Evolutionary conservation across 2,888 invertebrate species (phyloP).

Genomic region (Lamproptera curius): DNA sequence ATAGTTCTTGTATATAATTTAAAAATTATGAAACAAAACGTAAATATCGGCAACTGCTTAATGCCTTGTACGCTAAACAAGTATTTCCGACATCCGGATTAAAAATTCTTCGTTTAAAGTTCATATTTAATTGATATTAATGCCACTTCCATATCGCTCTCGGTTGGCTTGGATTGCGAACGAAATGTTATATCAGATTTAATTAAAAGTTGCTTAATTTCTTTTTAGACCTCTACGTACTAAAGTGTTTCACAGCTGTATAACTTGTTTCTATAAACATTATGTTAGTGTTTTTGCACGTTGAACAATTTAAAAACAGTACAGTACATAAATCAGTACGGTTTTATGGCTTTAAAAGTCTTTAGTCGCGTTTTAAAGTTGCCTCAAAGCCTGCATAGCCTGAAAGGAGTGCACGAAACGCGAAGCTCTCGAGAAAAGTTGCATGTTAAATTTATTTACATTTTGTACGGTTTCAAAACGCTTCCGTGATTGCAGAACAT

Average conservation of each 20-base stretch:
- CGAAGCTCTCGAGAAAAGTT: no score
- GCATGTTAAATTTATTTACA: no score
- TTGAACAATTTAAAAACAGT: neutral
- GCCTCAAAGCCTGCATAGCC: no score
- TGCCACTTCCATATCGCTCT: constrained; percentile 17
- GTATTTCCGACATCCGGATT: constrained; percentile 18
- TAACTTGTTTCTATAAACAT: no score
- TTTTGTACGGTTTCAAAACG: no score
- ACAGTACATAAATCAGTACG: no score
- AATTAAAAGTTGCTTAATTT: constrained; percentile 12
- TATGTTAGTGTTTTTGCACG: neutral
- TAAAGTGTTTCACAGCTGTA: neutral
- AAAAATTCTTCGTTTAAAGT: constrained; percentile 14
- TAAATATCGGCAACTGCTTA: no score
- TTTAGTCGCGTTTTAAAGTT: no score
- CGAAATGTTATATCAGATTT: constrained; percentile 6
- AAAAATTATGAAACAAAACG: no score
- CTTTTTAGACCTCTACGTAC: neutral
- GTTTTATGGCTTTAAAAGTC: neutral
- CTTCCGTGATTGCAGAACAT: no score
- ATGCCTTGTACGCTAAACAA: constrained; percentile 9
- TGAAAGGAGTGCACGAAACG: no score
- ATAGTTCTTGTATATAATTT: no score
- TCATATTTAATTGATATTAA: constrained; percentile 20
- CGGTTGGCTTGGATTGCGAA: constrained; percentile 9